Base-by-base conservation (phyloP, 2,888 invertebrate genomes). In the Heteropelma amictum region DNA sequence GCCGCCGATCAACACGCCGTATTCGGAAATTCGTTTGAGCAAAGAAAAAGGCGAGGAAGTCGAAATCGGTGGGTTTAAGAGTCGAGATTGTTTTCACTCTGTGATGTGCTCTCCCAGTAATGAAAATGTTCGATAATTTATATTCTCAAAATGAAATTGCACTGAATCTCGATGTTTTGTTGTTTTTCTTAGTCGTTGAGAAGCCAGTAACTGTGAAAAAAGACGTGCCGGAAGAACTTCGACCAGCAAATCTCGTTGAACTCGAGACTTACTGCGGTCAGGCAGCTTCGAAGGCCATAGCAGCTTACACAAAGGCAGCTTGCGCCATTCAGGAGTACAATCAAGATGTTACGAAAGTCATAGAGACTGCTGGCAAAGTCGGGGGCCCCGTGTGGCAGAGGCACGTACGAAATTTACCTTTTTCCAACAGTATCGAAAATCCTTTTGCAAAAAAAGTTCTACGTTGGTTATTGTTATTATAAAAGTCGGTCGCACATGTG, bases 301-400 rank as follows among this genome's bases (percentile, higher is more conserved):
- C 93, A 82, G 92, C 93, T 70, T 95, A 93, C 83, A 92, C 92
- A 72, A 89, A 90, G 76, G 95, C 95, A 0, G 90, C 92, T 0
- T 89, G 90, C 61, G 90, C 92, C 40, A 90, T 94, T 40, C 90
- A 91, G 72, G 90, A 91, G 6, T 93, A 93, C 77, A 93, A 87
- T 72, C 78, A 81, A 38, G 82, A 87, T 53, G 82, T 89, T 1
- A 63, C 86, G 0, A 82, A 80, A 49, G 81, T 88, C 3, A 73
- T 88, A 4, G 88, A 88, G 68, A 82, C 67, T 30, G 53, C 76
- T 10, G 79, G 80, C 23, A 78, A 80, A 4, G 79, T 79, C 21
- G 78, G 77, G 23, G 77, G 78, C 5, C 23, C 76, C 8, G 69
- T 87, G 14, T 88, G 88, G 87, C 83, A 86, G 28, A 87, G 86